Evolutionary conservation across 2,888 invertebrate species (phyloP), one percentile per base, ranked within the genome.

Genomic region (Petrolisthes cinctipes): DNA sequence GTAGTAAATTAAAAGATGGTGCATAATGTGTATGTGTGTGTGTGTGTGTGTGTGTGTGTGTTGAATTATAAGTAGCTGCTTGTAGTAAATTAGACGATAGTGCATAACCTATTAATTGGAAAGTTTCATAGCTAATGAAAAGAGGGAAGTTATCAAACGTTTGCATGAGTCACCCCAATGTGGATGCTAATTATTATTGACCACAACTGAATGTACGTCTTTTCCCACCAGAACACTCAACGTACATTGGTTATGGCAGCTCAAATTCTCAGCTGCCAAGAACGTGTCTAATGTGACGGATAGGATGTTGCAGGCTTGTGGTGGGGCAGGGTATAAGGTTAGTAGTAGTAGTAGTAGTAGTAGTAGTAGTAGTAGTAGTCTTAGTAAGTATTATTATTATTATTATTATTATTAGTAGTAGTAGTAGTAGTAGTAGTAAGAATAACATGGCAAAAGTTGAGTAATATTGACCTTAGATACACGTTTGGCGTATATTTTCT

Each of bases 271-370:
- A 11, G 89, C 90, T 14, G 82, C 90, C 1, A 87, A 87, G 79
- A 90, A 89, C 68, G 86, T 89, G 4, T 23, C 51, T 7, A n/a
- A 61, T 11, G 89, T 90, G 5, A 83, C 86, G 5, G 89, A 90
- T 20, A 88, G 20, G 20, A 91, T 91, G 91, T 78, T 91, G 61
- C 86, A 88, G 6, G 89, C 86, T 17, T 88, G 89, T 68, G 91
- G 91, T 7, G 91, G 91, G 2, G 80, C 87, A 14, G 91, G 90
- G 5, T 91, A 89, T 78, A 90, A 89, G 83, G 85, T 84, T 11
- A 61, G 73, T 61, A 1, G 37, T 37, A 37, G 37, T 37, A 37
- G 37, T 37, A 37, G 37, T 37, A 37, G 37, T 37, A 37, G 37
- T 37, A 37, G 37, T 37, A 37, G 37, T 37, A 37, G 37, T 37